phyloP scores from a whole-genome alignment of 2,113 vertebrate species.

The Parus major region DNA sequence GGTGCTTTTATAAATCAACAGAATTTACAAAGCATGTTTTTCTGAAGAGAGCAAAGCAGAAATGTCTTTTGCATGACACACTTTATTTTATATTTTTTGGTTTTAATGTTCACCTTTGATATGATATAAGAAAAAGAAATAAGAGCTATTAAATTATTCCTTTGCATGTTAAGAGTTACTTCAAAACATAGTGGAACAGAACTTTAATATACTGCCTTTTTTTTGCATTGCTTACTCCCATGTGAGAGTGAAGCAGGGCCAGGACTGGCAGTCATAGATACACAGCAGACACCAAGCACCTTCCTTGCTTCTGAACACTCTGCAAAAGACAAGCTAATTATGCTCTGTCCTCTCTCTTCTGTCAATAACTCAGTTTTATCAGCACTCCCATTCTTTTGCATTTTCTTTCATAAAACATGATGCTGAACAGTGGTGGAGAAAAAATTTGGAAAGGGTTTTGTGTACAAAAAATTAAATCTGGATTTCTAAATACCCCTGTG shows the following conservation, averaged over 20 bases:
- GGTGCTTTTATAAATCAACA: background rate
- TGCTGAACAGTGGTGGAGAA: background rate
- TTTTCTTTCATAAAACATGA: background rate
- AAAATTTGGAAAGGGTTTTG: background rate
- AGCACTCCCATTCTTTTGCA: background rate
- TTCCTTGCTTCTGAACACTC: background rate
- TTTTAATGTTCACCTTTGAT: background rate
- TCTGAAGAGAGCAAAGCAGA: background rate
- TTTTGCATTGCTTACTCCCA: background rate
- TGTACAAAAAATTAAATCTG: background rate
- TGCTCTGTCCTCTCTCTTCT: background rate
- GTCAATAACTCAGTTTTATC: background rate
- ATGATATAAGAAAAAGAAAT: background rate
- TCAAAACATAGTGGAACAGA: background rate
- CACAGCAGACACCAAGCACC: background rate
- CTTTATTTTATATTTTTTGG: background rate
- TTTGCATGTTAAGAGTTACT: background rate
- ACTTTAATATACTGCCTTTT: background rate
- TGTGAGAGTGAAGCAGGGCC: background rate
- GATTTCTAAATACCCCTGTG: background rate
- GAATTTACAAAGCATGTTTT: background rate
- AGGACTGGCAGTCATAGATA: background rate
- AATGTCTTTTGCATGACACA: background rate
- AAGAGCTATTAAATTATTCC: background rate
- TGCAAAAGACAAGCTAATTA: background rate